Conservation (phyloP, 2,797 vertebrate species). For the Varecia variegata region DNA sequence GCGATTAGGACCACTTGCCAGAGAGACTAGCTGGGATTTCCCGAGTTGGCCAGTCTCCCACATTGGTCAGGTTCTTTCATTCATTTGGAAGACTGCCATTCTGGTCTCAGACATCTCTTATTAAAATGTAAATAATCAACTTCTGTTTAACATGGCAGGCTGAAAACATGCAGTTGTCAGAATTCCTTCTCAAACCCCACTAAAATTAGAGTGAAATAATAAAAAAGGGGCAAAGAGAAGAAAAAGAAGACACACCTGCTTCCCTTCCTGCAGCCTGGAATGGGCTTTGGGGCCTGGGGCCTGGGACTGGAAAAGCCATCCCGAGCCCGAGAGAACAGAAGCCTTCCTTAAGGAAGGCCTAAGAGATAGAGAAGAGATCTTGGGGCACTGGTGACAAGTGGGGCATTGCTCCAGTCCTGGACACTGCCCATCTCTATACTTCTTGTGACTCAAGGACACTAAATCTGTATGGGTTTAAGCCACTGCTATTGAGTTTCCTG, state of each 20-base stretch:
- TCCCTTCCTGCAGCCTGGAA: background rate
- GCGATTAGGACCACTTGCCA: background rate
- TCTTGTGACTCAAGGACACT: background rate
- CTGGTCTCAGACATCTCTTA: background rate
- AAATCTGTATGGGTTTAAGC: background rate
- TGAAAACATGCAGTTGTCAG: background rate
- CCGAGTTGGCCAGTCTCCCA: background rate
- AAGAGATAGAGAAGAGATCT: background rate
- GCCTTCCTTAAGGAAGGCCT: background rate
- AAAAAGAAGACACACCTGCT: background rate
- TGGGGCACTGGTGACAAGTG: fast-evolving
- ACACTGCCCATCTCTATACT: background rate
- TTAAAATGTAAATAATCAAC: background rate
- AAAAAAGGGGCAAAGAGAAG: background rate
- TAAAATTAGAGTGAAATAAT: background rate
- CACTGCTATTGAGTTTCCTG: background rate
- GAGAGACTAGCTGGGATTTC: background rate
- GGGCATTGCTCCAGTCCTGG: background rate
- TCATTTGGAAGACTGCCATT: background rate
- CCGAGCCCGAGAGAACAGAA: background rate
- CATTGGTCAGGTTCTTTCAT: background rate
- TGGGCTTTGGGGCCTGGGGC: background rate
- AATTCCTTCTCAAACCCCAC: background rate
- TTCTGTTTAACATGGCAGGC: background rate
- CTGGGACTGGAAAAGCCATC: background rate